Evolutionary conservation across 2,797 vertebrate genomes (phyloP).

Genomic region (Molossus alvarezi): DNA sequence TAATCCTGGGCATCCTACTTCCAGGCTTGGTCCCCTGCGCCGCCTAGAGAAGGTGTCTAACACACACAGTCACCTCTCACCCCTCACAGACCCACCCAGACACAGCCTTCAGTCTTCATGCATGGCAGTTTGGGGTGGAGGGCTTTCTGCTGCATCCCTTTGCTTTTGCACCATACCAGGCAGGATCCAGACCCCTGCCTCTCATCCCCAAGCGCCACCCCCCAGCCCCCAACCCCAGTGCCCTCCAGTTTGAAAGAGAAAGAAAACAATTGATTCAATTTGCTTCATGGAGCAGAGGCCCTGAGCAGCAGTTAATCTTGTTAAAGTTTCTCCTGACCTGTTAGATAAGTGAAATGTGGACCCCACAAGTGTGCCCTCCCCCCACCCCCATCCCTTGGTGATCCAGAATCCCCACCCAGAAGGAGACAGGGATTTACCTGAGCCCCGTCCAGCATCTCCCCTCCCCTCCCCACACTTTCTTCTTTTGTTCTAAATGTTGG

Average conservation of each 20-base stretch:
- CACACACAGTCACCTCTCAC: conserved; percentile 20
- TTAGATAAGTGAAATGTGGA: conserved; percentile 73
- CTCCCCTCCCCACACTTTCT: background rate
- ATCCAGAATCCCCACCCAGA: conserved; percentile 10
- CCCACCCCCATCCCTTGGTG: background rate
- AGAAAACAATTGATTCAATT: conserved; percentile 74
- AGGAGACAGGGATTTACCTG: conserved; percentile 61
- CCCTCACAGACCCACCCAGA: background rate
- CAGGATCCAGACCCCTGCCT: conserved; percentile 10
- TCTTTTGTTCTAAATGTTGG: conserved; percentile 51
- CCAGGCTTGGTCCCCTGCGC: background rate
- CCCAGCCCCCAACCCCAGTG: background rate
- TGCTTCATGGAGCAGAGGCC: conserved; percentile 66
- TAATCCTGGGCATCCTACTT: background rate
- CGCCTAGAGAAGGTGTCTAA: background rate
- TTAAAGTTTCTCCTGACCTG: conserved; percentile 81
- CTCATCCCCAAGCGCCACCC: background rate
- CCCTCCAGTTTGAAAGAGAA: conserved; percentile 64
- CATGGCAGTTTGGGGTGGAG: background rate
- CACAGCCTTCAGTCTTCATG: background rate
- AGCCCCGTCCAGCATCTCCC: background rate
- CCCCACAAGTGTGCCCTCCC: conserved; percentile 51
- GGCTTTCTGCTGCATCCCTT: conserved; percentile 35
- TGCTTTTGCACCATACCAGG: conserved; percentile 38
- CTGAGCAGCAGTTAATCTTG: conserved; percentile 78